Evolutionary conservation across 2,888 invertebrate genomes (phyloP).

Genomic region (Gortyna flavago): DNA sequence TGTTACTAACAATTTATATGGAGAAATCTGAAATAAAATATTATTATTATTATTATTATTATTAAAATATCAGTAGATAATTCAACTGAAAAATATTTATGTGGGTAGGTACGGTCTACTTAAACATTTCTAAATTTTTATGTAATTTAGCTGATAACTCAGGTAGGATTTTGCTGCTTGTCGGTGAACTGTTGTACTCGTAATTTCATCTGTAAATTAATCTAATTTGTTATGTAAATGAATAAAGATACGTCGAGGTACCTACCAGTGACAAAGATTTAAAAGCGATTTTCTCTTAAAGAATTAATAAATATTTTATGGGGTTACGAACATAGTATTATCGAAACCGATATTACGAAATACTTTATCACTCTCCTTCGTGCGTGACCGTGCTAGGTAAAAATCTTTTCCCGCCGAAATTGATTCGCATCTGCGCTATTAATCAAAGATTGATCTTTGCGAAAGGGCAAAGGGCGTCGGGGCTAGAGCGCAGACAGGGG

Average conservation of each 20-base stretch:
- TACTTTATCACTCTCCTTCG: too few relatives aligned
- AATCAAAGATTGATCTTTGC: conserved; percentile 70
- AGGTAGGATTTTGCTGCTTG: too few relatives aligned
- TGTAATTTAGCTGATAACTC: too few relatives aligned
- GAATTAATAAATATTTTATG: not conserved
- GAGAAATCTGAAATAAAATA: too few relatives aligned
- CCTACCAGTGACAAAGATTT: not conserved
- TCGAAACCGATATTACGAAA: not conserved
- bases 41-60: too few relatives aligned
- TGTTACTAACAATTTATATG: too few relatives aligned
- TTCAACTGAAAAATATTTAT: not conserved
- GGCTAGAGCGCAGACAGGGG: conserved; percentile 73
- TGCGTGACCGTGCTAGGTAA: conserved; percentile 9
- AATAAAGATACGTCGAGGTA: not conserved
- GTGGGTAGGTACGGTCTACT: not conserved
- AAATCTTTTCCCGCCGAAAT: conserved; percentile 51
- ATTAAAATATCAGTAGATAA: too few relatives aligned
- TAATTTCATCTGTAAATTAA: not conserved
- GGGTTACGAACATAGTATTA: not conserved
- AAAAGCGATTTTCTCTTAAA: not conserved
- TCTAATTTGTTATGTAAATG: not conserved
- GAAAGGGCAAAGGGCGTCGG: conserved; percentile 76
- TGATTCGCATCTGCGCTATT: conserved; percentile 43
- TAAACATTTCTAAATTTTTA: not conserved
- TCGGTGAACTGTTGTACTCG: not conserved